phyloP scores from a whole-genome alignment of 1,140 invertebrate genomes.

The Caenorhabditis brenneri region DNA sequence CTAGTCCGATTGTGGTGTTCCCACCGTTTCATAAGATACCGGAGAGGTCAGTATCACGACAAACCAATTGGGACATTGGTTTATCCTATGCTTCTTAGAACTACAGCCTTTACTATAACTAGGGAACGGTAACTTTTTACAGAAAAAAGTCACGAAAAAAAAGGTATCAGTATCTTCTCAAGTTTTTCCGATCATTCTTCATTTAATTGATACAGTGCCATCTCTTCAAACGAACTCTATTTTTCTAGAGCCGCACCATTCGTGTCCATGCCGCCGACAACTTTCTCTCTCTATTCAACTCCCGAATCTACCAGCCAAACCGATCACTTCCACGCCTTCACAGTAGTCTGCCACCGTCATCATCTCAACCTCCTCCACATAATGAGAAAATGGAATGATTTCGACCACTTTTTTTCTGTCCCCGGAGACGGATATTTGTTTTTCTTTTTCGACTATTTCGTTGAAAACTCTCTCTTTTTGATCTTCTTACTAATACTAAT shows the following conservation, averaged over 20 bases:
- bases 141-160: too few relatives aligned
- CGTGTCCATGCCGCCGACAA: constrained; percentile 1
- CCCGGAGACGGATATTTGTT: not conserved
- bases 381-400: not conserved
- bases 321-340: not conserved
- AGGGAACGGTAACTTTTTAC: too few relatives aligned
- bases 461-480: not conserved
- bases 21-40: not conserved
- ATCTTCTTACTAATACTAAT: too few relatives aligned
- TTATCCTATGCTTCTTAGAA: too few relatives aligned
- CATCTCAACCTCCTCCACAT: too few relatives aligned
- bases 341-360: not conserved
- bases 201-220: too few relatives aligned
- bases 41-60: not conserved
- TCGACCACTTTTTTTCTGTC: not conserved
- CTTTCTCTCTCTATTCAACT: not conserved
- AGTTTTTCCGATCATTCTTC: not conserved
- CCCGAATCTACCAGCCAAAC: not conserved
- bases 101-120: too few relatives aligned
- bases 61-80: too few relatives aligned
- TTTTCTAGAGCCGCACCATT: not conserved
- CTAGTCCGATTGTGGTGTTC: not conserved
- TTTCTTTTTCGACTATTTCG: not conserved
- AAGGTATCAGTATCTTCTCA: too few relatives aligned
- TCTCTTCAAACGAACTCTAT: not conserved